Conservation (phyloP, 2,113 vertebrate genomes). For the Lagopus muta region DNA sequence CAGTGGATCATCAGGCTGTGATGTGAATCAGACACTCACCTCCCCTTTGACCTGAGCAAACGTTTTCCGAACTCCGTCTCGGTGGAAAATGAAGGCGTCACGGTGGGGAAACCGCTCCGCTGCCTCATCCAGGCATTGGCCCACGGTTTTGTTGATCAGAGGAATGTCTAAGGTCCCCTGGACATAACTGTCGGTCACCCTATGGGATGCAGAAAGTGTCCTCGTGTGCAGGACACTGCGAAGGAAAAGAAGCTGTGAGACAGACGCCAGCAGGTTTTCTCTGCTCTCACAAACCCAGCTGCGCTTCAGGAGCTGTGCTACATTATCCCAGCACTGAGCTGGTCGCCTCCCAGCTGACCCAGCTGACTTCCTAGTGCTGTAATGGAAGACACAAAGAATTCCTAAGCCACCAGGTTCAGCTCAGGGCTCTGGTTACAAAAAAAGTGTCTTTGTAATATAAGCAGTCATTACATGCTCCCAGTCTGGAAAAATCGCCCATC, state of each 20-base stretch:
- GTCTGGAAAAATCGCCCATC: not conserved
- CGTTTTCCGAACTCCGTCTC: slow-evolving; percentile 82
- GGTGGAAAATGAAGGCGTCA: slow-evolving; percentile 81
- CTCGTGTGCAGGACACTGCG: slow-evolving; percentile 79
- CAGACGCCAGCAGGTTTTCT: not conserved
- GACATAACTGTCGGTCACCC: slow-evolving; percentile 83
- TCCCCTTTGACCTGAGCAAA: slow-evolving; percentile 88
- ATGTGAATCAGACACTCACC: slow-evolving; percentile 70
- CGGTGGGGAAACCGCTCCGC: slow-evolving; percentile 77
- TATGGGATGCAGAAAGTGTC: slow-evolving; percentile 16
- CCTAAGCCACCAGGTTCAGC: not conserved
- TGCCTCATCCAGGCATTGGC: slow-evolving; percentile 74
- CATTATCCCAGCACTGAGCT: no score
- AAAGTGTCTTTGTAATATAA: not conserved
- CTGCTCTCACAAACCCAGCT: not conserved
- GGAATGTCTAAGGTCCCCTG: slow-evolving; percentile 73
- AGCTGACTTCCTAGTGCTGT: not conserved
- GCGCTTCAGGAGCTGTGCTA: not conserved
- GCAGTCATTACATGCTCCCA: not conserved
- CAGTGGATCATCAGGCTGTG: fast-evolving
- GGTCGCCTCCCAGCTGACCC: not conserved
- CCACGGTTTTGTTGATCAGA: slow-evolving; percentile 78
- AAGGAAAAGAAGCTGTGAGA: not conserved
- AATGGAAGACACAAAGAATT: not conserved
- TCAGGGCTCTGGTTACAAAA: not conserved